phyloP scores from a whole-genome alignment of 2,888 invertebrate genomes.

The Prosapia bicincta region DNA sequence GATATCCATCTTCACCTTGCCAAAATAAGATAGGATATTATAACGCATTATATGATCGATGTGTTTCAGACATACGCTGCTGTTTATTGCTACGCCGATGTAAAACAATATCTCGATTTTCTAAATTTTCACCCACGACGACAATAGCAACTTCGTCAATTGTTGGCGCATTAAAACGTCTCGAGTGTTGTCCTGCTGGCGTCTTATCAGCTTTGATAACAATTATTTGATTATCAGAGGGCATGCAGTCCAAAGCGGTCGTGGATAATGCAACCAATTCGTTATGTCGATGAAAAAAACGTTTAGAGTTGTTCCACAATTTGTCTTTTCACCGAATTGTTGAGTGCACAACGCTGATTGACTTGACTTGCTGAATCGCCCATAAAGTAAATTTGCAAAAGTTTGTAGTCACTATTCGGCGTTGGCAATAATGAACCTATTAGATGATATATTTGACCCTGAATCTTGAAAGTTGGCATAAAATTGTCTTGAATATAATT shows the following conservation, averaged over 20 bases:
- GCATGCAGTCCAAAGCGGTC: constrained; percentile 23
- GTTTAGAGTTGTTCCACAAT: constrained; percentile 23
- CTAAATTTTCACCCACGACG: constrained; percentile 31
- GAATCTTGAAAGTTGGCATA: constrained; percentile 35
- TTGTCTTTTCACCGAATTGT: not conserved
- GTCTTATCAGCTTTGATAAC: constrained; percentile 34
- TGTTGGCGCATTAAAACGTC: constrained; percentile 21
- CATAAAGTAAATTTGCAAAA: constrained; percentile 38
- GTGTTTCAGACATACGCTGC: constrained; percentile 29
- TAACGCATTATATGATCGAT: constrained; percentile 39
- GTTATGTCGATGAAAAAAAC: constrained; percentile 26
- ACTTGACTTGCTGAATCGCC: constrained; percentile 25
- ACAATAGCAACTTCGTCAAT: constrained; percentile 26
- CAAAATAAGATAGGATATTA: constrained; percentile 42
- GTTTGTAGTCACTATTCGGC: constrained; percentile 27
- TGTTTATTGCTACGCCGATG: constrained; percentile 33
- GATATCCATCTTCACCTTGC: constrained; percentile 41
- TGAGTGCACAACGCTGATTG: constrained; percentile 6
- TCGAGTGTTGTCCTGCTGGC: constrained; percentile 20
- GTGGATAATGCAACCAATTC: constrained; percentile 24
- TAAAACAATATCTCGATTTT: not conserved
- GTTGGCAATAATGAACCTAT: constrained; percentile 32
- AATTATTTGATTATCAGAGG: constrained; percentile 15
- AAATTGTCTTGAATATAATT: constrained; percentile 12
- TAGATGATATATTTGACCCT: constrained; percentile 36